These are phyloP conservation scores for Pangasius krempfi DNA, from an alignment of 2,797 vertebrate species.

Conservation along the genomic window DNA sequence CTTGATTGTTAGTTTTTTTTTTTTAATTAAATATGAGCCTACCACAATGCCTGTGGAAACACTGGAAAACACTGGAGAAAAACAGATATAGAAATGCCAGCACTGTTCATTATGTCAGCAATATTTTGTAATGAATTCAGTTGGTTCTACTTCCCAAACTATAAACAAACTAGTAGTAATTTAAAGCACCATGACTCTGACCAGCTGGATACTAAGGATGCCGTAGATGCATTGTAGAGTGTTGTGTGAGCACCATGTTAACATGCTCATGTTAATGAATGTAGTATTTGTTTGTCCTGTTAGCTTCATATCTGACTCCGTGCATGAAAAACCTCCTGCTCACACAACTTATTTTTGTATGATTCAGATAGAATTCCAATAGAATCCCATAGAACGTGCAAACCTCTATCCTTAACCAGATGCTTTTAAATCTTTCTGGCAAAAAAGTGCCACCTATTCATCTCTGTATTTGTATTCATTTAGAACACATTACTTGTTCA, in stretches of 20 bases:
- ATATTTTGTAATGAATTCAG: neutral
- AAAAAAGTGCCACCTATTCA: neutral
- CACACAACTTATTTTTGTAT: neutral
- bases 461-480: neutral
- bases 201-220: neutral
- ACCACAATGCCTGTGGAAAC: neutral
- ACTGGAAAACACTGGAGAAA: neutral
- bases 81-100: neutral
- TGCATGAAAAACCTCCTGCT: neutral
- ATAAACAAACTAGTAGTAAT: neutral
- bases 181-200: neutral
- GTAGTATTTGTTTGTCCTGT: neutral
- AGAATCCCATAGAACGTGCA: neutral
- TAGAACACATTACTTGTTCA: neutral
- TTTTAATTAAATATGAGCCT: neutral
- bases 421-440: neutral
- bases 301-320: neutral
- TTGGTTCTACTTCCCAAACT: neutral
- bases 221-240: neutral
- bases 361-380: neutral
- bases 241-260: neutral
- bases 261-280: no score
- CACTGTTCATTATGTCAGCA: neutral
- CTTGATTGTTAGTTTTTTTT: neutral
- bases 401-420: neutral